Base-by-base conservation (phyloP, 2,113 vertebrate species). In the Silurus asotus region DNA sequence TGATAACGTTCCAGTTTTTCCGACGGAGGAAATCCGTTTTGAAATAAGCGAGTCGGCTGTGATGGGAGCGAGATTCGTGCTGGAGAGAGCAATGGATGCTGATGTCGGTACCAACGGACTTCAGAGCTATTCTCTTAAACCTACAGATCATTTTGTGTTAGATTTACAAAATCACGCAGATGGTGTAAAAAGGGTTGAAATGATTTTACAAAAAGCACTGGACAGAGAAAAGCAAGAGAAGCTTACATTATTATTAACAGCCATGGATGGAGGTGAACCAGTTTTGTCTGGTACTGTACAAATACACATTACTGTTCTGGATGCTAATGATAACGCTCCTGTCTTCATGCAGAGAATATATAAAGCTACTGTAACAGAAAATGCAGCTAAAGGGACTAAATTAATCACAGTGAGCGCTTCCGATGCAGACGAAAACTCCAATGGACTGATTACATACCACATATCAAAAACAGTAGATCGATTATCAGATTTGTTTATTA, bases 361-460 rank as follows among this genome's bases (percentile, higher is more conserved):
- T 28, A 87, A 77, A 6, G 79, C 89, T 45, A 51, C 87, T 79
- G 37, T 91, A 1, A 49, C 19, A 0, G 92, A 92, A 87, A 87
- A 91, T 83, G 58, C 92, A 48, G 4, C 62, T 15, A 89, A 87
- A 82, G 89, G 87, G 37, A 88, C 89, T 0, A 85, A 89, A 58
- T 84, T 92, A 7, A 85, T 82, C 0, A 88, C 87, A 20, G 89
- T 92, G 0, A 90, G 90, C 67, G 92, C 92, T 17, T 90, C 88
- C 7, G 93, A 94, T 83, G 90, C 88, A 0, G 94, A 94, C 84
- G 59, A 93, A 77, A 93, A 92, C 15, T 88, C 88, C 7, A 92
- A 94, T 65, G 89, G 90, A 8, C 89, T 90, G 51, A 87, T 93
- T 0, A 90, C 90, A 0, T 94, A 94, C 89, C 86, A 79, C 14